phyloP scores from a whole-genome alignment of 2,888 invertebrate species.

The Lycophotia porphyrea region DNA sequence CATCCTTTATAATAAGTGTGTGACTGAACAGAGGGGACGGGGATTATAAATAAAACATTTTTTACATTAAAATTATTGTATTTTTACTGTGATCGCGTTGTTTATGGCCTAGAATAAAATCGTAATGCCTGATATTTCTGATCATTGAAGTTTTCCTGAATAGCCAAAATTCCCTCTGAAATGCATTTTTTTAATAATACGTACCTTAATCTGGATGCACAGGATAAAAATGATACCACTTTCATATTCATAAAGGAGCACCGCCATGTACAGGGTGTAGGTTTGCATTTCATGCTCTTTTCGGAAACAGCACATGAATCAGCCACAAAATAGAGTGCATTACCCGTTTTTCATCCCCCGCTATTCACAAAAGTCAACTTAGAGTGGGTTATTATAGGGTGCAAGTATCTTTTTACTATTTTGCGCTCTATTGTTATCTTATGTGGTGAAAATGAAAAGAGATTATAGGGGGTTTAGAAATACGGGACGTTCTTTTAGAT shows the following conservation, averaged over 20 bases:
- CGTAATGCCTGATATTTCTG: background rate
- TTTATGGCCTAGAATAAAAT: background rate
- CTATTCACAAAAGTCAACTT: slow-evolving; percentile 56
- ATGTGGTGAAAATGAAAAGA: background rate
- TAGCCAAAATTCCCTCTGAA: background rate
- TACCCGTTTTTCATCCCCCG: slow-evolving; percentile 48
- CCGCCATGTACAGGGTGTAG: slow-evolving; percentile 14
- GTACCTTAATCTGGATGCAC: slow-evolving; percentile 25
- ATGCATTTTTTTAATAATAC: slow-evolving; percentile 8
- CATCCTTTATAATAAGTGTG: too few species aligned
- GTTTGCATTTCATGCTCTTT: slow-evolving; percentile 36
- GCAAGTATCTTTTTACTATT: slow-evolving; percentile 39
- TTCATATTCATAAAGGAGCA: slow-evolving; percentile 38
- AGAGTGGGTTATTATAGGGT: slow-evolving; percentile 39
- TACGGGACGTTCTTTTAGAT: background rate
- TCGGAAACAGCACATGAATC: slow-evolving; percentile 60
- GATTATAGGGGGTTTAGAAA: background rate
- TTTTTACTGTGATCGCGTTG: background rate
- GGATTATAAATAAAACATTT: slow-evolving; percentile 26
- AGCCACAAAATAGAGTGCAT: slow-evolving; percentile 59
- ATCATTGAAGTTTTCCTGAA: background rate
- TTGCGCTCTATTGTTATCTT: slow-evolving; percentile 27
- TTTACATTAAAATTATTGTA: background rate
- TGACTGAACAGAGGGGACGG: too few species aligned
- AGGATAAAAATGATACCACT: slow-evolving; percentile 31